Conservation (phyloP, 2,797 vertebrate genomes). For the Enteromius afrohamiltoni region DNA sequence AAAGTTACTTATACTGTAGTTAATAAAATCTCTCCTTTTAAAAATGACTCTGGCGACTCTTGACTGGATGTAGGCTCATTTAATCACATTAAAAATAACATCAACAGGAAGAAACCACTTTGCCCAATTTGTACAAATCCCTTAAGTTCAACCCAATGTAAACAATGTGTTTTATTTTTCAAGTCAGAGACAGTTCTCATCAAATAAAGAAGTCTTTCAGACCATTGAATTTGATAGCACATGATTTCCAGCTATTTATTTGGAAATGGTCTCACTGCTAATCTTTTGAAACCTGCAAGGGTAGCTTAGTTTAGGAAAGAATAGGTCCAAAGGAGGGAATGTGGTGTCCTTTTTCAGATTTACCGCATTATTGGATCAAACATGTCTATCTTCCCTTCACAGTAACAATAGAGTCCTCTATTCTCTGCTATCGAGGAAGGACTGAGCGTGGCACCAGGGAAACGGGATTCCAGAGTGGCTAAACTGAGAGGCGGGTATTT, state of each 20-base stretch:
- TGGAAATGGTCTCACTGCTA: constrained; percentile 59
- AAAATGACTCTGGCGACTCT: not conserved
- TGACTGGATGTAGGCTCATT: not conserved
- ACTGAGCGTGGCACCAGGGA: constrained; percentile 46
- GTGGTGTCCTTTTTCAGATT: constrained; percentile 53
- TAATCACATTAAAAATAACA: not conserved
- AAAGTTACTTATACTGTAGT: no score
- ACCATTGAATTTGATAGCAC: not conserved
- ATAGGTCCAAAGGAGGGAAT: constrained; percentile 59
- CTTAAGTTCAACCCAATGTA: not conserved
- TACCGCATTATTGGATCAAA: constrained; percentile 64
- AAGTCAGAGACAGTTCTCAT: not conserved
- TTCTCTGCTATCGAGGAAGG: constrained; percentile 51
- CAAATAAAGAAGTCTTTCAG: constrained; percentile 5
- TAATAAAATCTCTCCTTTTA: not conserved
- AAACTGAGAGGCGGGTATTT: constrained; percentile 53
- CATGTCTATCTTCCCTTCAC: constrained; percentile 36
- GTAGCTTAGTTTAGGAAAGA: constrained; percentile 38
- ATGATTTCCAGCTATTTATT: constrained; percentile 56
- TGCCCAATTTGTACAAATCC: not conserved
- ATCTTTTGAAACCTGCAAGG: constrained; percentile 71
- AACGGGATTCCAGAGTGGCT: constrained; percentile 56
- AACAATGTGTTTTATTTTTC: not conserved
- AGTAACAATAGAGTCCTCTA: constrained; percentile 71
- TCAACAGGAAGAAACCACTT: not conserved